Percentiles rank a stretch among this genome's conserved stretches.
phyloP scores from a whole-genome alignment of 2,113 vertebrate genomes.

The Illadopsis cleaveri region DNA sequence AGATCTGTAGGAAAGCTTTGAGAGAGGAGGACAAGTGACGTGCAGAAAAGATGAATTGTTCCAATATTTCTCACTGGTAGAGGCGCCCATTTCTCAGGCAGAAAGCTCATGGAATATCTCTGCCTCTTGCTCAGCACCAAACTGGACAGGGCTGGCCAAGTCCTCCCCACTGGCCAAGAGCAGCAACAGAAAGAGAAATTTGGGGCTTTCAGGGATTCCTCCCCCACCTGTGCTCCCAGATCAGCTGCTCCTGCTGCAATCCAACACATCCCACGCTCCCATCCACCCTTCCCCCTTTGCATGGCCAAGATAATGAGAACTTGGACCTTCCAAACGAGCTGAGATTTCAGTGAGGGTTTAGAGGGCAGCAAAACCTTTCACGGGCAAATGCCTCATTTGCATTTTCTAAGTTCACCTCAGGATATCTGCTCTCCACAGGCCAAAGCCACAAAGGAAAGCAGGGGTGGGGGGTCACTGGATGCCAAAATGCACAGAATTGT shows the following conservation, averaged over 20 bases:
- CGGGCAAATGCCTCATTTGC: slow-evolving; percentile 27
- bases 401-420: background rate
- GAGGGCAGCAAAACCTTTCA: slow-evolving; percentile 14
- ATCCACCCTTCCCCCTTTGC: background rate
- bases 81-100: background rate
- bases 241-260: background rate
- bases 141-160: background rate
- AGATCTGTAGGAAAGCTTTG: background rate
- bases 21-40: background rate
- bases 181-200: background rate
- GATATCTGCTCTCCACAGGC: background rate
- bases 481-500: background rate
- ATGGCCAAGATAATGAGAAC: slow-evolving; percentile 8
- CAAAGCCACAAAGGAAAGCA: background rate
- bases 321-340: background rate
- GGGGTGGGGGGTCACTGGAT: background rate
- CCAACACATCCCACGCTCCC: background rate
- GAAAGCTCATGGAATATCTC: background rate
- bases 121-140: background rate
- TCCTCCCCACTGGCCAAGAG: background rate
- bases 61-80: background rate
- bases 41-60: background rate
- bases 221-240: background rate
- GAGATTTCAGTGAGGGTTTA: background rate
- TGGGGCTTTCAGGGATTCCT: background rate